Evolutionary conservation across 2,113 vertebrate species (phyloP).

Genomic region (Hypocryptadius cinnamomeus): DNA sequence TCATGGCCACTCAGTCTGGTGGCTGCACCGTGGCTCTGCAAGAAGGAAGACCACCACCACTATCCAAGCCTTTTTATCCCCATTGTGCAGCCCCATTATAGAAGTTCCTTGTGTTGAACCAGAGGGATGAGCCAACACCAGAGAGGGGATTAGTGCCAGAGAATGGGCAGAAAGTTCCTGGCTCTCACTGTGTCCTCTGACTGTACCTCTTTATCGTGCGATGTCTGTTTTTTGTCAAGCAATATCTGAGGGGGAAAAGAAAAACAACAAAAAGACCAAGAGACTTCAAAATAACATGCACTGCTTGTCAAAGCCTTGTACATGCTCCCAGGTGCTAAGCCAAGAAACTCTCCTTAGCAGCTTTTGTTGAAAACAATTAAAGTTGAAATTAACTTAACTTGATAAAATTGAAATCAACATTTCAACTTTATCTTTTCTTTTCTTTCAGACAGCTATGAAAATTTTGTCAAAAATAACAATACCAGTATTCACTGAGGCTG

Average conservation of each 20-base stretch:
- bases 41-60: not conserved
- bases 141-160: not conserved
- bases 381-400: not conserved
- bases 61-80: not conserved
- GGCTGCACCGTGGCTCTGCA: not conserved
- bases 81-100: not conserved
- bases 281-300: not conserved
- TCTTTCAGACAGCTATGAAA: constrained; percentile 50
- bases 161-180: not conserved
- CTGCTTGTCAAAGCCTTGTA: constrained; percentile 16
- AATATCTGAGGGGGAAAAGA: not conserved
- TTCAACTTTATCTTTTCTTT: constrained; percentile 50
- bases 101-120: not conserved
- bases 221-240: not conserved
- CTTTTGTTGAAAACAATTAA: constrained; percentile 50
- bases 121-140: not conserved
- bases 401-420: constrained; percentile 8
- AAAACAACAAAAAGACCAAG: not conserved
- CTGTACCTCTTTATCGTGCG: rapidly evolving
- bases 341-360: constrained; percentile 44
- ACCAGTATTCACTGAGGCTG: constrained; percentile 28
- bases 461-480: constrained; percentile 49
- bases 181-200: not conserved
- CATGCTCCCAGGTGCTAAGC: not conserved
- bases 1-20: not conserved